phyloP scores from a whole-genome alignment of 2,888 invertebrate species.

The Chaetoderma sp. region DNA sequence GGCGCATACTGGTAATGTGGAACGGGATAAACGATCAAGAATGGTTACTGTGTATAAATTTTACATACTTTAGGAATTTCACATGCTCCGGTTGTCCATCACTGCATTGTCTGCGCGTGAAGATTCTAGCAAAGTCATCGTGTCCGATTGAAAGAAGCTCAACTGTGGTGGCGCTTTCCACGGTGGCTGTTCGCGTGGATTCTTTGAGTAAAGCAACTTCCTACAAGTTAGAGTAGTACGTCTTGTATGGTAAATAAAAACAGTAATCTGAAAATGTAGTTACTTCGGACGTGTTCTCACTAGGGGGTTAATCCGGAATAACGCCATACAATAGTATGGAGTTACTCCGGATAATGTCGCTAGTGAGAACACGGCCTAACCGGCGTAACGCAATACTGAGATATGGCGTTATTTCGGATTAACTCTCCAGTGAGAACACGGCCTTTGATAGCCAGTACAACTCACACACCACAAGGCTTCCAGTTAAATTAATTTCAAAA shows the following conservation, averaged over 20 bases:
- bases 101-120: slow-evolving; percentile 50
- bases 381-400: no score
- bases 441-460: no score
- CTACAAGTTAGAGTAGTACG: slow-evolving; percentile 31
- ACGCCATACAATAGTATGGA: no score
- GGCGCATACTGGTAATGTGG: no score
- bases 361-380: neutral
- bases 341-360: neutral
- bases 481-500: no score
- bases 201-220: slow-evolving; percentile 55
- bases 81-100: slow-evolving; percentile 53
- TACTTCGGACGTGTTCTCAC: neutral
- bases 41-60: no score
- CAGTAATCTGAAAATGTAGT: neutral
- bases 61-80: slow-evolving; percentile 51
- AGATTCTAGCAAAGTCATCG: slow-evolving; percentile 54
- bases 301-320: no score
- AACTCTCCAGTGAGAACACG: no score
- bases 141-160: slow-evolving; percentile 52
- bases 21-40: no score
- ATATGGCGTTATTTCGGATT: no score
- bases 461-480: neutral
- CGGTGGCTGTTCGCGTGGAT: slow-evolving; percentile 49
- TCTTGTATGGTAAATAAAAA: neutral
- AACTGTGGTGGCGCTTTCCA: slow-evolving; percentile 52